Evolutionary conservation across 2,888 invertebrate genomes (phyloP).

Genomic region (Apodemia hepburni): DNA sequence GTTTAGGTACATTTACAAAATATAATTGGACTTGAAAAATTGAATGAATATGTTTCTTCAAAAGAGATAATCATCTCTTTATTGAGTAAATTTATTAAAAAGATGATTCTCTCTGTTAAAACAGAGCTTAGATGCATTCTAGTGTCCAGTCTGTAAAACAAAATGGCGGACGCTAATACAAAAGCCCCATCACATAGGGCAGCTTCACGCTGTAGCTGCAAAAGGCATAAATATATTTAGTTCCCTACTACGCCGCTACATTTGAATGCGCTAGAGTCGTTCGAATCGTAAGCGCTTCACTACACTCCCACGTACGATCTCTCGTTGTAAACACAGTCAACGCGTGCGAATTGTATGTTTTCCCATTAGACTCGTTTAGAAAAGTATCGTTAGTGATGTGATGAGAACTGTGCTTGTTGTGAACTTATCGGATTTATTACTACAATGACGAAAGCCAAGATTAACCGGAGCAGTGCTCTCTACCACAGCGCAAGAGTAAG

Average conservation of each 20-base stretch:
- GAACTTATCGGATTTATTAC: slow-evolving; percentile 46
- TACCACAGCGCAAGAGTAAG: slow-evolving; percentile 89
- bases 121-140: slow-evolving; percentile 2
- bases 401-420: slow-evolving; percentile 57
- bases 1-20: no score
- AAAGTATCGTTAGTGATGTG: slow-evolving; percentile 54
- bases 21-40: no score
- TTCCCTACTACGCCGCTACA: slow-evolving; percentile 56
- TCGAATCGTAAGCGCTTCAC: slow-evolving; percentile 43
- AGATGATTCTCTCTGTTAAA: slow-evolving; percentile 29
- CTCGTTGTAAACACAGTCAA: slow-evolving; percentile 66
- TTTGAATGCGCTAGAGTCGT: slow-evolving; percentile 51
- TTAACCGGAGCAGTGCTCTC: slow-evolving; percentile 81
- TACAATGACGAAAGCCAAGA: slow-evolving; percentile 81
- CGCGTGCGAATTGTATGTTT: slow-evolving; percentile 51
- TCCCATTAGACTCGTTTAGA: slow-evolving; percentile 40
- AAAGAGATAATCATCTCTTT: no score
- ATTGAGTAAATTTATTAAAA: no score
- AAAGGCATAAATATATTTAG: slow-evolving; percentile 49
- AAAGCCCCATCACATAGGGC: slow-evolving; percentile 42
- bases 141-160: slow-evolving; percentile 42
- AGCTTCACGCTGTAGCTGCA: slow-evolving; percentile 48
- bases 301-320: slow-evolving; percentile 72
- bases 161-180: slow-evolving; percentile 57
- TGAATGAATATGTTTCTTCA: no score